These are phyloP conservation scores for Drosophila malerkotliana DNA, from an alignment of 1,140 invertebrate species.

Conservation along the genomic window DNA sequence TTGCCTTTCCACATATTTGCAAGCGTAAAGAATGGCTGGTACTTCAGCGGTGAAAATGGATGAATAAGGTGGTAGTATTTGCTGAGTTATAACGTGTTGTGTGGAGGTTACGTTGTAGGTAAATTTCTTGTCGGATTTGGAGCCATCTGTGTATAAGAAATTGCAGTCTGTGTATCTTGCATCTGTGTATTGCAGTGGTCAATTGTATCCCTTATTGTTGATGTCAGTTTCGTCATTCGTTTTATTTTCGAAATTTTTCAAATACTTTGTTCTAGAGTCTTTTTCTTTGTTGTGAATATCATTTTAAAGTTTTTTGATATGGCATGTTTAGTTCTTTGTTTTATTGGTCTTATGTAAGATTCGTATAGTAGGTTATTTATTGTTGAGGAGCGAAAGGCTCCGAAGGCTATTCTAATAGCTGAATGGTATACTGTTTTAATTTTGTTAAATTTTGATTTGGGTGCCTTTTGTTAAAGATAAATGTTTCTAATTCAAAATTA, in stretches of 20 bases:
- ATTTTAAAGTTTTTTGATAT: too few relatives aligned
- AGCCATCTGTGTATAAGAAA: conserved; percentile 4
- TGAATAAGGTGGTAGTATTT: conserved; percentile 14
- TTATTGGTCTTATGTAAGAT: too few relatives aligned
- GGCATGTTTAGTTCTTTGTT: too few relatives aligned
- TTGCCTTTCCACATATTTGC: conserved; percentile 5
- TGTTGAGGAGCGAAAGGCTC: too few relatives aligned
- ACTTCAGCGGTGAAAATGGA: conserved; percentile 11
- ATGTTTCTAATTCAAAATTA: too few relatives aligned
- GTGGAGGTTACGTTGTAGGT: conserved; percentile 13
- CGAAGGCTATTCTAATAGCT: too few relatives aligned
- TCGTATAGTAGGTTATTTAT: too few relatives aligned
- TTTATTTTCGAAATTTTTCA: background rate
- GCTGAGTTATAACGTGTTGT: conserved; percentile 9
- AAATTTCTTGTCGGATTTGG: conserved; percentile 1
- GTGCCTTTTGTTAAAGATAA: too few relatives aligned
- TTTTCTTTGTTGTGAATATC: background rate
- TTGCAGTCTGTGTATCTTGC: background rate
- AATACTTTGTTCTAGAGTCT: background rate
- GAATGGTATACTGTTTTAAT: too few relatives aligned
- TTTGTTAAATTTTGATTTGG: too few relatives aligned
- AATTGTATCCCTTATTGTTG: conserved; percentile 6
- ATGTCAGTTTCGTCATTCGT: background rate
- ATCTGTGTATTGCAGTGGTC: background rate
- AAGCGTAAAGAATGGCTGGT: conserved; percentile 4